Percentiles rank a stretch among this genome's conserved stretches.
phyloP scores from a whole-genome alignment of 1,140 invertebrate species.

The Asobara japonica region DNA sequence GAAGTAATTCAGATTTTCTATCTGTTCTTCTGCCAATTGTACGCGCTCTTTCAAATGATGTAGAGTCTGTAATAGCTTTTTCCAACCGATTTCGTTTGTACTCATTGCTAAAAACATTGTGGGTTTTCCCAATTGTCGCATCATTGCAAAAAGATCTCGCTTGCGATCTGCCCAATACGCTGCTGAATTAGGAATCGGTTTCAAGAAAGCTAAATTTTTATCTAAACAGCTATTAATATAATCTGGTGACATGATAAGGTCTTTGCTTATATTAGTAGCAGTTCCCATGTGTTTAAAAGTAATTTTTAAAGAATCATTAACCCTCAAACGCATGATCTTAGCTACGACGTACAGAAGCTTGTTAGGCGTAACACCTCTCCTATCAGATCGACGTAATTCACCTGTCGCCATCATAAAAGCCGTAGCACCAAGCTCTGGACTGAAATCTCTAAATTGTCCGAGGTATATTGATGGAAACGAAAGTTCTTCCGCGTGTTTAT shows the following conservation, averaged over 20 bases:
- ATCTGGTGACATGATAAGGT: slow-evolving; percentile 12
- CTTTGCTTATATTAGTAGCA: slow-evolving; percentile 33
- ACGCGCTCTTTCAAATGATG: slow-evolving; percentile 54
- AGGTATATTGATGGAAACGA: slow-evolving; percentile 54
- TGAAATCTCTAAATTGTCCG: slow-evolving; percentile 47
- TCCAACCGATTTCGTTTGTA: slow-evolving; percentile 55
- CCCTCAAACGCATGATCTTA: slow-evolving; percentile 37
- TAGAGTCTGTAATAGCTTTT: slow-evolving; percentile 52
- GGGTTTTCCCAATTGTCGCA: slow-evolving; percentile 48
- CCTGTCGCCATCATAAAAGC: slow-evolving; percentile 38
- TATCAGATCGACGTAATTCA: slow-evolving; percentile 38
- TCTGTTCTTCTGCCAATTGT: too few relatives aligned
- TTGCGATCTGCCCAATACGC: slow-evolving; percentile 51
- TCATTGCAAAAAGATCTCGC: slow-evolving; percentile 58
- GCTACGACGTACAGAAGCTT: slow-evolving; percentile 38
- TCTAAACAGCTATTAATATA: slow-evolving; percentile 36
- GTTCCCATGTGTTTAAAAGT: slow-evolving; percentile 44
- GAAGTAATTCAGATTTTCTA: too few relatives aligned
- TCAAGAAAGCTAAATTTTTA: slow-evolving; percentile 39
- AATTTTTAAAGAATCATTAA: slow-evolving; percentile 30
- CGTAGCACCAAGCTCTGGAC: slow-evolving; percentile 38
- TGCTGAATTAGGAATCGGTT: slow-evolving; percentile 33
- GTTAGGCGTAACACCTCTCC: slow-evolving; percentile 24
- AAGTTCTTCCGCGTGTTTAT: slow-evolving; percentile 45
- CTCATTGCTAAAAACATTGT: slow-evolving; percentile 47